These are phyloP conservation scores for Alauda arvensis DNA, from an alignment of 2,797 vertebrate genomes.

Conservation along the genomic window DNA sequence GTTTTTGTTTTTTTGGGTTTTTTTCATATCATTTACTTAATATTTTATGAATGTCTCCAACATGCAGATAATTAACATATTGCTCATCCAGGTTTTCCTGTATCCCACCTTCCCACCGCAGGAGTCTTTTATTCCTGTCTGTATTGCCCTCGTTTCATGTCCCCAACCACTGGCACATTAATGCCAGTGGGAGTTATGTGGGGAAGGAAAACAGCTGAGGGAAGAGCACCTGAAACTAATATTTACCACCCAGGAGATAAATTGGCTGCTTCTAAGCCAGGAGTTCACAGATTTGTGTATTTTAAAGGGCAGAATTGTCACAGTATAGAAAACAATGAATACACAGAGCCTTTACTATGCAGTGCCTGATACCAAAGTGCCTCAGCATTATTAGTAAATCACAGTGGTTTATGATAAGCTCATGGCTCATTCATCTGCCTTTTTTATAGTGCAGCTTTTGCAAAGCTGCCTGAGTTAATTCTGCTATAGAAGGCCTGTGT, in stretches of 20 bases:
- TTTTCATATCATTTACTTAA: neutral
- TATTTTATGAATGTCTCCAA: neutral
- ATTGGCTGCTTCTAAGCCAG: neutral
- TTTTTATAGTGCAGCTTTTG: conserved; percentile 6
- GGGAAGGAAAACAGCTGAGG: neutral
- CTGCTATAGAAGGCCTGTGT: neutral
- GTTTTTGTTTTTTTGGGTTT: neutral
- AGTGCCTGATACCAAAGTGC: neutral
- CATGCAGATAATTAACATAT: neutral
- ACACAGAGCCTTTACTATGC: neutral
- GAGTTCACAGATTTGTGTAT: neutral
- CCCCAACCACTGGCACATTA: neutral
- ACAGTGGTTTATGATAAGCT: conserved; percentile 24
- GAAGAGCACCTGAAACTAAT: neutral
- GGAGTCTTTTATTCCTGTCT: neutral
- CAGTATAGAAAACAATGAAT: neutral
- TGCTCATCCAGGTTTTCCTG: neutral
- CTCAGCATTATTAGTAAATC: conserved; percentile 46
- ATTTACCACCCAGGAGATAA: neutral
- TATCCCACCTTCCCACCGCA: neutral
- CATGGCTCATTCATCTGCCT: conserved; percentile 32
- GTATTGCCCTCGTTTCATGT: fast-evolving
- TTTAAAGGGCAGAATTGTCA: neutral
- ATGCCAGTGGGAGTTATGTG: neutral
- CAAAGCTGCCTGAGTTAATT: conserved; percentile 18